Evolutionary conservation across 2,113 vertebrate species (phyloP), one percentile per base, ranked within the genome.

Genomic region (Phalacrocorax aristotelis): DNA sequence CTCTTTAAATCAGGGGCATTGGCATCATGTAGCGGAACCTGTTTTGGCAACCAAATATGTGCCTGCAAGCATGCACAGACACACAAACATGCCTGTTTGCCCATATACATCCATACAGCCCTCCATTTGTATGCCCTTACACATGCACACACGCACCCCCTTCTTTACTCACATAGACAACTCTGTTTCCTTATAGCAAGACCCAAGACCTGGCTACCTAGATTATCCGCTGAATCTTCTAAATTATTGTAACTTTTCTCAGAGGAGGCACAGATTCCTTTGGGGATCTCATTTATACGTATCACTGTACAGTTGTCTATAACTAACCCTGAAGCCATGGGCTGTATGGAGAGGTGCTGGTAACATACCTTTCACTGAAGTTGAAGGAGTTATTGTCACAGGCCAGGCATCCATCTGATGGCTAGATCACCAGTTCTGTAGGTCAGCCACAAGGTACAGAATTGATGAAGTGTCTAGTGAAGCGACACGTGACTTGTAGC

Each of bases 101-200:
- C 40, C 58, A 23, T 23, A 6, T 7, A 14, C 0, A 1, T 49
- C 68, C 18, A 13, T 29, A n/a, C 12, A 91, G 30, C 38, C 71
- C 42, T 58, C 62, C 21, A 9, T 54, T 58, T 2, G 0, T 36
- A 46, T 8, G 27, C 51, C 51, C 1, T 3, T 76, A 66, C 32
- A n/a, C 0, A 0, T 9, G 26, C 25, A 25, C 30, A 32, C 42
- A 30, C 14, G 14, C 62, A 6, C 13, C 22, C 23, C 9, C 13
- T 65, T 51, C 38, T 40, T 84, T 81, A 48, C 5, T 51, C 52
- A 70, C 61, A 79, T 46, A 58, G 54, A 34, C 13, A 81, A 27
- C 3, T 13, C 49, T 49, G 36, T 66, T 70, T 36, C 42, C 27
- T 94, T 71, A 30, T 2, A 64, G 10, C 20, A 76, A 88, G 74